Conservation (phyloP, 2,797 vertebrate species). For the Pitangus sulphuratus region DNA sequence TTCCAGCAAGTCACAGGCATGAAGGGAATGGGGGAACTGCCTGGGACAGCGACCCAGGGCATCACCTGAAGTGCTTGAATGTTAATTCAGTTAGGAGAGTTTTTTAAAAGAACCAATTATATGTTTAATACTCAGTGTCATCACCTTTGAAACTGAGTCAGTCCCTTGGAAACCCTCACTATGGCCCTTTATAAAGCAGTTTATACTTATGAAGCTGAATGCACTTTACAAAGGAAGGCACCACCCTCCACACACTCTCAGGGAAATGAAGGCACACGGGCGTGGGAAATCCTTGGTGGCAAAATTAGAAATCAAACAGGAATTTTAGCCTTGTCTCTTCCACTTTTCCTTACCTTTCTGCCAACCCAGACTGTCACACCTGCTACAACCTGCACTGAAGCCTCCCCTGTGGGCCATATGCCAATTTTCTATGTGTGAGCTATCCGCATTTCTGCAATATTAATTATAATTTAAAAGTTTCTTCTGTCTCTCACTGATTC, state of each 20-base stretch:
- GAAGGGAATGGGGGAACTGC: rapidly evolving
- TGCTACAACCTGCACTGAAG: not conserved
- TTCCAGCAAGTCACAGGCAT: not conserved
- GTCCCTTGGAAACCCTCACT: not conserved
- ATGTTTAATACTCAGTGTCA: not conserved
- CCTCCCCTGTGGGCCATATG: not conserved
- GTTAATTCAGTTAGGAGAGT: not conserved
- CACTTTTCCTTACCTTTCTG: not conserved
- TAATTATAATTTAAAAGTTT: not conserved
- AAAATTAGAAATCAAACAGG: not conserved
- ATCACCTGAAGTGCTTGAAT: not conserved
- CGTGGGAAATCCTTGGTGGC: not conserved
- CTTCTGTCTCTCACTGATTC: not conserved
- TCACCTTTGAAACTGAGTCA: not conserved
- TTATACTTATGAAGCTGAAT: not conserved
- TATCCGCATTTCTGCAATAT: not conserved
- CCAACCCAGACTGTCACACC: not conserved
- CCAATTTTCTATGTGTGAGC: not conserved
- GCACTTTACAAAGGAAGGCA: not conserved
- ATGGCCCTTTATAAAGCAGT: not conserved
- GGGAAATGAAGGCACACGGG: not conserved
- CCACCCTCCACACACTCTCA: not conserved
- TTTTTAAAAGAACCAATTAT: not conserved
- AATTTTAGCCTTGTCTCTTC: not conserved
- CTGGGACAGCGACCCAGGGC: not conserved